Evolutionary conservation across 2,113 vertebrate genomes (phyloP).

Genomic region (Sceloporus tristichus): DNA sequence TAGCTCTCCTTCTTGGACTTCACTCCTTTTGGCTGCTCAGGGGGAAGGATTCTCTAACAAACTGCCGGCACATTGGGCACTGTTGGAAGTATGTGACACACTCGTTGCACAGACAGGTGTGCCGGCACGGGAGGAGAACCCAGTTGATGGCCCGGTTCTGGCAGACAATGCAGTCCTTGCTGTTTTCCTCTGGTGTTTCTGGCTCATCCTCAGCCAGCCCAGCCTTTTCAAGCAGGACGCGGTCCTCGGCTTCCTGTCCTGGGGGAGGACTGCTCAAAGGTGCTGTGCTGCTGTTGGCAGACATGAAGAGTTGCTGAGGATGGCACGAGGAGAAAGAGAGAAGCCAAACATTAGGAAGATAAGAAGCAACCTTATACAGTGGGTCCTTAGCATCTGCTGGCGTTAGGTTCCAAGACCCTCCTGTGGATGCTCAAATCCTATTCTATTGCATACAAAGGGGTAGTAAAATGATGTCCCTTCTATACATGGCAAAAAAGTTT

Average conservation of each 20-base stretch:
- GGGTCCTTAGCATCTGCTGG: too few species aligned
- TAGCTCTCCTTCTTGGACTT: conserved; percentile 51
- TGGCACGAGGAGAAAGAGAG: conserved; percentile 40
- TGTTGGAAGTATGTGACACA: conserved; percentile 89
- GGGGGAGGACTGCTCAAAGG: conserved; percentile 20
- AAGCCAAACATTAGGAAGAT: conserved; percentile 4
- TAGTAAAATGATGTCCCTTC: too few species aligned
- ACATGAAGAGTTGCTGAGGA: conserved; percentile 94
- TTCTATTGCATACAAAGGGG: too few species aligned
- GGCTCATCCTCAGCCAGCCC: conserved; percentile 69
- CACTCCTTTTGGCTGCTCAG: conserved; percentile 77
- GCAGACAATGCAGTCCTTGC: conserved; percentile 94
- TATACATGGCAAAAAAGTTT: too few species aligned
- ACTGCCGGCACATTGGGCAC: conserved; percentile 95
- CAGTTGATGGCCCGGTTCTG: conserved; percentile 91
- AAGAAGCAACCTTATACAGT: not conserved
- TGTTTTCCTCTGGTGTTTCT: conserved; percentile 72
- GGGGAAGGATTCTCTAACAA: conserved; percentile 89
- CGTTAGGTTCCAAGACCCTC: too few species aligned
- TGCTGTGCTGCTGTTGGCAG: conserved; percentile 76
- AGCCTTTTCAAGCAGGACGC: conserved; percentile 71
- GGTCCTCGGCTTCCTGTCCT: conserved; percentile 58
- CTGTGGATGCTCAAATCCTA: too few species aligned
- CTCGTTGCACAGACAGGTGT: conserved; percentile 89
- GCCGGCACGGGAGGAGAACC: conserved; percentile 94